These are phyloP conservation scores for Caenorhabditis virilis DNA, from an alignment of 2,888 invertebrate species.

Conservation along the genomic window DNA sequence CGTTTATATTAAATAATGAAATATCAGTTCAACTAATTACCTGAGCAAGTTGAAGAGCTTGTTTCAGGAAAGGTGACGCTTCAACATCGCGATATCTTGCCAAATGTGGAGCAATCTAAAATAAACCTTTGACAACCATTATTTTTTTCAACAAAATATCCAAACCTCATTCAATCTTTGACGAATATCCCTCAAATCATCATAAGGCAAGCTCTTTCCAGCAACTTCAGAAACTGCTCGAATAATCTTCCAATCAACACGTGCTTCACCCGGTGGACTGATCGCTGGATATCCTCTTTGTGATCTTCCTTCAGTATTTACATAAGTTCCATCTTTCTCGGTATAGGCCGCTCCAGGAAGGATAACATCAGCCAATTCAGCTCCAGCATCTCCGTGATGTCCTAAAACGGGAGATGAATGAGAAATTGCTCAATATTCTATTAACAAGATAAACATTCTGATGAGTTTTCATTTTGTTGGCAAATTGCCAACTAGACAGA, in stretches of 20 bases:
- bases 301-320: slow-evolving; percentile 95
- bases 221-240: slow-evolving; percentile 88
- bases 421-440: background rate
- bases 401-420: slow-evolving; percentile 72
- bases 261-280: slow-evolving; percentile 73
- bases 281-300: slow-evolving; percentile 66
- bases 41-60: slow-evolving; percentile 77
- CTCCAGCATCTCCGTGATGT: slow-evolving; percentile 94
- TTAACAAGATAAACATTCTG: slow-evolving; percentile 1
- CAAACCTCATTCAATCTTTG: slow-evolving; percentile 79
- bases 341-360: slow-evolving; percentile 95
- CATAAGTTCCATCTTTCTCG: slow-evolving; percentile 95
- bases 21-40: too few species aligned
- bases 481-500: too few species aligned
- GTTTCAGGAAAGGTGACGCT: slow-evolving; percentile 82
- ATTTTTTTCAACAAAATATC: slow-evolving; percentile 1
- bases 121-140: background rate
- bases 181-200: slow-evolving; percentile 82
- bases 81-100: slow-evolving; percentile 84
- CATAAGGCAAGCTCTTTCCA: slow-evolving; percentile 82
- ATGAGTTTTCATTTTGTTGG: too few species aligned
- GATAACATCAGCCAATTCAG: slow-evolving; percentile 87
- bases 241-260: slow-evolving; percentile 98
- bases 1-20: too few species aligned
- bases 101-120: slow-evolving; percentile 82